A percentile compares a stretch with the other conserved stretches of the same genome.
phyloP scores from a whole-genome alignment of 2,113 vertebrate species.

The Cottus gobio region DNA sequence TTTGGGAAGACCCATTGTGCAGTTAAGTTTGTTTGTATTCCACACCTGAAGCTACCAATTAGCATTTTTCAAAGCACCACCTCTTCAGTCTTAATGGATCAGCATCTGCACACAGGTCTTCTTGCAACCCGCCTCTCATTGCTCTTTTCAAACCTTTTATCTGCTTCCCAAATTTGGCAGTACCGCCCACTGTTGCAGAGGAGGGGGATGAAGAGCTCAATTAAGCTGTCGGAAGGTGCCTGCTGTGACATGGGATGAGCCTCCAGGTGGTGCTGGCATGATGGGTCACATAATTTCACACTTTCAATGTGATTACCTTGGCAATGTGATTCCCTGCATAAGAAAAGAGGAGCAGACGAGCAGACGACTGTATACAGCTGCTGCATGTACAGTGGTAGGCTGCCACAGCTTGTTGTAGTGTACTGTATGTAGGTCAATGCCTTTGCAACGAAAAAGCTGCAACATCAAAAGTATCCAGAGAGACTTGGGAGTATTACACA shows the following conservation, averaged over 20 bases:
- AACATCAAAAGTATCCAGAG: slow-evolving; percentile 71
- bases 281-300: slow-evolving; percentile 50
- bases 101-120: slow-evolving; percentile 25
- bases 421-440: slow-evolving; percentile 77
- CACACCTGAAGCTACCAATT: background rate
- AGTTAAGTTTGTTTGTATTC: background rate
- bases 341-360: slow-evolving; percentile 4
- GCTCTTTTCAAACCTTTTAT: slow-evolving; percentile 56
- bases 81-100: slow-evolving; percentile 24
- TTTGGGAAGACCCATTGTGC: background rate
- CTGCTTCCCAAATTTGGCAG: slow-evolving; percentile 58
- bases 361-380: slow-evolving; percentile 7
- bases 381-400: slow-evolving; percentile 43
- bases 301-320: slow-evolving; percentile 51
- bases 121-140: slow-evolving; percentile 28
- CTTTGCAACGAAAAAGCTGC: slow-evolving; percentile 67
- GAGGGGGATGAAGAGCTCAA: slow-evolving; percentile 56
- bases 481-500: slow-evolving; percentile 54
- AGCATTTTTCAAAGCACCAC: background rate
- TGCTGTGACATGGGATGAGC: slow-evolving; percentile 63
- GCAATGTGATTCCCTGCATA: slow-evolving; percentile 23
- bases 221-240: slow-evolving; percentile 57
- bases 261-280: slow-evolving; percentile 56
- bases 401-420: slow-evolving; percentile 47
- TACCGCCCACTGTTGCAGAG: slow-evolving; percentile 45